Percentiles rank a stretch among this genome's conserved stretches.
These are phyloP conservation scores for Pavo muticus DNA, from an alignment of 2,113 vertebrate genomes.

Conservation along the genomic window DNA sequence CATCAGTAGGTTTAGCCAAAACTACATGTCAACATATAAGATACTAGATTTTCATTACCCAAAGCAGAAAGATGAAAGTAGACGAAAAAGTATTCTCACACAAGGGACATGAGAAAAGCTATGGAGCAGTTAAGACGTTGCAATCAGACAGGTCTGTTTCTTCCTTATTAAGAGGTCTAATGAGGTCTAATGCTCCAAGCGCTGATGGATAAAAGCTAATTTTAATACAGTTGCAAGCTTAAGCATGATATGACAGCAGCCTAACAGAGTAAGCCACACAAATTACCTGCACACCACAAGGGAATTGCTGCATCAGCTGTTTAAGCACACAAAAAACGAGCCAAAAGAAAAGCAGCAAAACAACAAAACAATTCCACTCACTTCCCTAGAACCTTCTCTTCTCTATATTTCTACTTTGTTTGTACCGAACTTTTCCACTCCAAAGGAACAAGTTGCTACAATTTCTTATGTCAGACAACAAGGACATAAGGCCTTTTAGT, in stretches of 20 bases:
- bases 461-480: not conserved
- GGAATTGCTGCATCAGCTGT: not conserved
- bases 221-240: not conserved
- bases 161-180: conserved; percentile 25
- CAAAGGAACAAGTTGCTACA: not conserved
- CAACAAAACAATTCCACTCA: not conserved
- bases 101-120: not conserved
- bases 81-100: not conserved
- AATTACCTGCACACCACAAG: not conserved
- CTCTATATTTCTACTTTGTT: not conserved
- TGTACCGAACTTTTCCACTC: not conserved
- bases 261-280: not conserved
- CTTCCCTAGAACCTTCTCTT: not conserved
- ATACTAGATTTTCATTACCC: not conserved
- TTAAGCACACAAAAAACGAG: not conserved
- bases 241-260: not conserved
- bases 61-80: not conserved
- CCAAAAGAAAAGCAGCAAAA: too few relatives aligned
- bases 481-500: not conserved
- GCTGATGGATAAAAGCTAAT: conserved; percentile 33
- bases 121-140: not conserved
- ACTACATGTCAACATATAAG: not conserved
- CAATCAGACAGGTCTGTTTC: not conserved
- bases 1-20: not conserved
- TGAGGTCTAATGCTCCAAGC: not conserved